A percentile compares a stretch with the other conserved stretches of the same genome.
These are phyloP conservation scores for Bubo bubo DNA, from an alignment of 2,113 vertebrate genomes.

Conservation along the genomic window DNA sequence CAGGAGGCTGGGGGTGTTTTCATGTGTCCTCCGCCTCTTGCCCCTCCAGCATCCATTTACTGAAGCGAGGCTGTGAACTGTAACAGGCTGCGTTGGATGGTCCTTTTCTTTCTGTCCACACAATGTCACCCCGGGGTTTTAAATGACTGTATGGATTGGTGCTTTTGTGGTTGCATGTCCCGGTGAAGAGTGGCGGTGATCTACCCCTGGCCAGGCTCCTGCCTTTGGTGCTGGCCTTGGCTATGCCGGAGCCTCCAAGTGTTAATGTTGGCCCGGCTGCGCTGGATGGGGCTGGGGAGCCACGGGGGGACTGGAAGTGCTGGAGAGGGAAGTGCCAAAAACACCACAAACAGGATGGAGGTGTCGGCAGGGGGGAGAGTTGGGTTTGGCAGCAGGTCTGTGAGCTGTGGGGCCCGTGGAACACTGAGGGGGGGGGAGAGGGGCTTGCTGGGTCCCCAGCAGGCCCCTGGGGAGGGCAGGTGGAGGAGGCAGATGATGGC, in stretches of 20 bases:
- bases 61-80: not conserved
- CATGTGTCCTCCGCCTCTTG: not conserved
- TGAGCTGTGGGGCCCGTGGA: rapidly evolving
- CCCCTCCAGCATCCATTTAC: not conserved
- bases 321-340: constrained; percentile 16
- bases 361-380: not conserved
- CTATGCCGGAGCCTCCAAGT: rapidly evolving
- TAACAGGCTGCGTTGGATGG: not conserved
- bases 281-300: not conserved
- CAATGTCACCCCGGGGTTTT: rapidly evolving
- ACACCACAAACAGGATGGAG: constrained; percentile 40
- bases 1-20: not conserved
- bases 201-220: not conserved
- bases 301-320: not conserved
- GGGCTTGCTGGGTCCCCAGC: not conserved
- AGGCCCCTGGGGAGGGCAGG: not conserved
- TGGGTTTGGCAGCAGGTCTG: not conserved
- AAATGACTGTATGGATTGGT: rapidly evolving
- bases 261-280: constrained; percentile 2
- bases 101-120: not conserved
- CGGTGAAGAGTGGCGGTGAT: not conserved
- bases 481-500: not conserved
- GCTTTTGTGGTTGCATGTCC: not conserved
- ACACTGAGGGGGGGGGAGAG: not conserved
- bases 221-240: not conserved